Base-by-base conservation (phyloP, 2,888 invertebrate genomes). In the Caenorhabditis zanzibari region DNA sequence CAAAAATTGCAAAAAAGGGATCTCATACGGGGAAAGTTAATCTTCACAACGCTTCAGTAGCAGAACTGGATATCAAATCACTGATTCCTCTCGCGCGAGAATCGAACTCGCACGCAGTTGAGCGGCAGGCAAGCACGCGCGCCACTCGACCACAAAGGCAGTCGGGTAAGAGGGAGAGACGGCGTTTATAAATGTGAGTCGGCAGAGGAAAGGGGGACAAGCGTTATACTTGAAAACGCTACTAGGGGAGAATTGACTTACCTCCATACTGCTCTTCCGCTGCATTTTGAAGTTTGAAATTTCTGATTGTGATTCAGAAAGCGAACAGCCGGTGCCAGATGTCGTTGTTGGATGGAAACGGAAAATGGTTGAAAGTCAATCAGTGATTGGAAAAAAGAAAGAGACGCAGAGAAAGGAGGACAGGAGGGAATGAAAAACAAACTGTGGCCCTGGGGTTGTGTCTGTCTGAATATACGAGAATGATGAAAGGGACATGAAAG, bases 21-120 rank as follows among this genome's bases (percentile, higher is more conserved):
- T 74, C 79, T 82, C 82, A 82, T 73, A 69, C 77, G 77, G 79
- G 76, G 77, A 79, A 79, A 82, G 77, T 35, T 49, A 35, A 82
- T 82, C 82, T 68, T 79, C 82, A 82, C 82, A 52, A 35, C 47
- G 54, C 74, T 58, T 82, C 82, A 82, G 82, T 74, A 82, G 82
- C 82, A 82, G 82, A 82, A 82, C 82, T 82, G 82, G 69, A 82
- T 69, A 54, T 76, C 24, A 56, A 61, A 68, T 79, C 79, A 74
- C 56, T 58, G 68, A 82, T 73, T 61, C 76, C 73, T 47, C 47
- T 47, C 59, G 47, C 47, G 79, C 77, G 77, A 63, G 77, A n/a
- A 24, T 26, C 35, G 75, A 76, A 72, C 76, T 49, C 66, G 74
- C 68, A 44, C 16, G n/a, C n/a, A 26, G 41, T 24, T 19, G 54